These are phyloP conservation scores for Choloepus hoffmanni DNA, from an alignment of 2,113 vertebrate species.

Conservation along the genomic window DNA sequence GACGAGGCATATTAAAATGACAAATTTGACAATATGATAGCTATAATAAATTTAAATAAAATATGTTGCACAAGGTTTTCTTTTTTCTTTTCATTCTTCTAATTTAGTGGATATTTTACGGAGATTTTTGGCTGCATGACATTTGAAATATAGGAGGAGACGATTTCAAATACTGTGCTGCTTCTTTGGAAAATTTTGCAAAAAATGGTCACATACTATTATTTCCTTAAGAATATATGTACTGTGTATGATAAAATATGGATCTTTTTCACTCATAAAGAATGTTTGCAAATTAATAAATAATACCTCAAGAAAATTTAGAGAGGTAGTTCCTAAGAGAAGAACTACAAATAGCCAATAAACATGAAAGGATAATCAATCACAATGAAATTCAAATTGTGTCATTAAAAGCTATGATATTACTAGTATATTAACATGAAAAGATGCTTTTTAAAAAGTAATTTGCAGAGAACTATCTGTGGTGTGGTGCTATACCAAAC, in stretches of 20 bases:
- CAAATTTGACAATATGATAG: background rate
- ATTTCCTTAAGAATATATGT: background rate
- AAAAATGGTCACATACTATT: background rate
- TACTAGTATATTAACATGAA: accelerated
- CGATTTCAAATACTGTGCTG: background rate
- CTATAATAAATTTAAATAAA: background rate
- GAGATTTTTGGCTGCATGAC: background rate
- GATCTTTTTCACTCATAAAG: background rate
- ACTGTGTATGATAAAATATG: background rate
- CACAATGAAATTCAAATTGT: background rate
- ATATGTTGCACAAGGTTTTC: background rate
- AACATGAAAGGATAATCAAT: background rate
- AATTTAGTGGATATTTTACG: background rate
- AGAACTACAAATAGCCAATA: background rate
- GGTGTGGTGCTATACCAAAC: accelerated
- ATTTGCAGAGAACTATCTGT: accelerated
- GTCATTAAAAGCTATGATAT: background rate
- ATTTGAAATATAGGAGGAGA: background rate
- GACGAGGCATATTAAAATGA: background rate
- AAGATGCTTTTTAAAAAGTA: too few relatives aligned
- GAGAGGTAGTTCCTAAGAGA: background rate
- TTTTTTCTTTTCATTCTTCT: slow-evolving; percentile 2
- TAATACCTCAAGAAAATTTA: background rate
- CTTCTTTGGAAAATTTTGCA: background rate
- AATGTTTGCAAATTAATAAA: background rate